Evolutionary conservation across 1,140 invertebrate genomes (phyloP), one percentile per base, ranked within the genome.

Genomic region (Eumaeus atala): DNA sequence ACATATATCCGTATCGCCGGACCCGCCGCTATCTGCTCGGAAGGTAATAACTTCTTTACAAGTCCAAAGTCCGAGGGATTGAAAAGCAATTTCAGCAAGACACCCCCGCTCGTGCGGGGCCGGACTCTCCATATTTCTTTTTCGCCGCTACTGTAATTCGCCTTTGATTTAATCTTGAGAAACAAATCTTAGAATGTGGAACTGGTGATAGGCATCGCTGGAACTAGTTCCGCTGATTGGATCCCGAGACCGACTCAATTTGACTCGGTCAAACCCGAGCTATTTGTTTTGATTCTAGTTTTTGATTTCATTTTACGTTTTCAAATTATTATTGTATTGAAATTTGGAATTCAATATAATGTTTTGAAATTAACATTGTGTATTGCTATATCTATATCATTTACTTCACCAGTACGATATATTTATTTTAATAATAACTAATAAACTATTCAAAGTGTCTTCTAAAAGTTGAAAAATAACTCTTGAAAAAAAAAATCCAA

Each of bases 11-110:
- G 84, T 87, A 87, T 85, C 84, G 79, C 69, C 78, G 84, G 80
- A 82, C 79, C 81, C 76, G 77, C 69, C 78, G 80, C 82, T 87
- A 86, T 86, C 84, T 87, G 69, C 77, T 84, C 73, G 78, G 82
- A 87, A 89, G 87, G 87, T 89, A 89, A 89, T 89, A 89, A 89
- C 86, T 89, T 89, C 87, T 89, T 89, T 88, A 88, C 87, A 88
- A 88, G 87, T 88, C 87, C 86, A 88, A 88, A 88, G 87, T 88
- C 87, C 87, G 87, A 87, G 87, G 87, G 87, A 88, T 88, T 88
- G 87, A 87, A 89, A 89, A 89, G 85, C 87, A 89, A 89, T 89
- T 89, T 88, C 86, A 88, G 76, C 74, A 82, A 79, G 83, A 87
- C 87, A 86, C 82, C 84, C 82, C 76, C 78, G 74, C 75, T 67